Evolutionary conservation across 2,888 invertebrate genomes (phyloP).

Genomic region (Prosapia bicincta): DNA sequence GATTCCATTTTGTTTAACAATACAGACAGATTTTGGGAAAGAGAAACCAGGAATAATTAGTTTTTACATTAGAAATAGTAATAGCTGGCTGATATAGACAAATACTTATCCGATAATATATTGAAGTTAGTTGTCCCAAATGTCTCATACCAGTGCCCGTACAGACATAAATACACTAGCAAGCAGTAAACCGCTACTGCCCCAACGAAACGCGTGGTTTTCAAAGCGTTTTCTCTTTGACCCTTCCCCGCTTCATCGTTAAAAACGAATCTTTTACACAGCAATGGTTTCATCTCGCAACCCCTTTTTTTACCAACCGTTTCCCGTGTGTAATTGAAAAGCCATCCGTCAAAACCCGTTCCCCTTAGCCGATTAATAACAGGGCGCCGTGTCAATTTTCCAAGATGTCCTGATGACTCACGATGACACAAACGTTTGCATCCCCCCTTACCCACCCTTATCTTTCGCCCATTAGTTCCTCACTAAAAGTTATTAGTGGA

Average conservation of each 20-base stretch:
- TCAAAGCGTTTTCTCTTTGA: neutral
- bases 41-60: too few relatives aligned
- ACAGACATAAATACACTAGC: neutral
- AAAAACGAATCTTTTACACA: neutral
- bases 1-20: too few relatives aligned
- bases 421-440: neutral
- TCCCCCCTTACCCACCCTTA: neutral
- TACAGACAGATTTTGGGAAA: too few relatives aligned
- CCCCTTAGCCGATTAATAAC: neutral
- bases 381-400: neutral
- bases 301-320: neutral
- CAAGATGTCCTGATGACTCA: neutral
- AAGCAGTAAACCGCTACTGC: neutral
- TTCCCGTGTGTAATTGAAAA: slow-evolving; percentile 2
- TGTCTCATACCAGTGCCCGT: too few relatives aligned
- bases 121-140: too few relatives aligned
- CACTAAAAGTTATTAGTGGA: neutral
- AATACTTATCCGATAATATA: too few relatives aligned
- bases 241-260: neutral
- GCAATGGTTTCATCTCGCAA: neutral
- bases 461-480: neutral
- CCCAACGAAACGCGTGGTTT: neutral
- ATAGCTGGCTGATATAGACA: too few relatives aligned
- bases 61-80: too few relatives aligned
- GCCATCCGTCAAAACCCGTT: neutral